Evolutionary conservation across 1,140 invertebrate species (phyloP), one percentile per base, ranked within the genome.

Genomic region (Trialeurodes vaporariorum): DNA sequence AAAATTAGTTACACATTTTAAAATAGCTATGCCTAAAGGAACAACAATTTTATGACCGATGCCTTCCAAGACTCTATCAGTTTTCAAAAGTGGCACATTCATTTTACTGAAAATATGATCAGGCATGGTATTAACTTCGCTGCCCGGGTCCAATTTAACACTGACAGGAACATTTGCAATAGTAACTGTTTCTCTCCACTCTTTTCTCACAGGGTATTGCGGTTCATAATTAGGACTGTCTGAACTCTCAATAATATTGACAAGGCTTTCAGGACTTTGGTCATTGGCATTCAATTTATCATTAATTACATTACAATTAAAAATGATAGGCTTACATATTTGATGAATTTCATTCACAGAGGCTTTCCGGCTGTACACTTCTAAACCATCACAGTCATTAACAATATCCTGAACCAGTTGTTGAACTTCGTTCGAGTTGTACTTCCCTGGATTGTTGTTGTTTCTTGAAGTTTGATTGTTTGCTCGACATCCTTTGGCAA

Each of bases 111-210:
- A 70, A 1, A 66, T 34, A 66, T 17, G n/a, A 17, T 61, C 34
- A 1, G 70, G 71, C 40, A 71, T n/a, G 1, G 70, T 64, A 63
- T 71, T 72, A 13, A 65, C 64, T 17, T 72, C 67, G 27, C 67
- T 67, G 1, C 69, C 69, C 22, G 69, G 70, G 61, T 70, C 69
- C 59, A 71, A 59, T 67, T 69, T 71, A 27, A 72, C 65, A 59
- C 68, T 60, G 1, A 71, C 63, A 11, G 64, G 67, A 1, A 64
- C 23, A 40, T 58, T 59, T 59, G 69, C 65, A 61, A 71, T 71
- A 59, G 59, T n/a, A 64, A 71, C 23, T 59, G 59, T 26, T 25
- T 70, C 17, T 17, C 34, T 49, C 34, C 34, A 49, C 17, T 49
- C 34, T 49, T 49, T 49, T 49, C 34, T 49, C 5, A 5, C 34